Conservation (phyloP, 2,113 vertebrate genomes). For the Clarias gariepinus region DNA sequence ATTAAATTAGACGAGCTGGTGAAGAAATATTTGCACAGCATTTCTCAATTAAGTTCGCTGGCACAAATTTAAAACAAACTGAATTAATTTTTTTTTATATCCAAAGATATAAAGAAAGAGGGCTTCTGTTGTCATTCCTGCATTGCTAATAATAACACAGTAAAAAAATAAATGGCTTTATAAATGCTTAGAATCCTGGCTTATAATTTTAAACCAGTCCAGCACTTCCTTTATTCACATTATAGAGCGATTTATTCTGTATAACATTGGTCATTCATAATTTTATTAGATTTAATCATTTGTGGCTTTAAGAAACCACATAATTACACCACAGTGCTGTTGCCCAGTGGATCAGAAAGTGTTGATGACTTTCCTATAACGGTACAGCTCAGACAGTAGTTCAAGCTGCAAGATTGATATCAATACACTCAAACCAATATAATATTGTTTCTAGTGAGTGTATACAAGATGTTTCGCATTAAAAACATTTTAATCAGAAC, state of each 20-base stretch:
- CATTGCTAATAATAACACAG: not conserved
- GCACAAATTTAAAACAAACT: not conserved
- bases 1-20: not conserved
- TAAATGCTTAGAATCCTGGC: not conserved
- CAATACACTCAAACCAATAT: not conserved
- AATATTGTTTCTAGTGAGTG: not conserved
- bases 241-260: not conserved
- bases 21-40: constrained; percentile 18
- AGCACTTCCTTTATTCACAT: not conserved
- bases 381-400: not conserved
- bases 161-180: not conserved
- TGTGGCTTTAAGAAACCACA: not conserved
- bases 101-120: not conserved
- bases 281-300: not conserved
- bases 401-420: not conserved
- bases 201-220: too few species aligned
- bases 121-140: not conserved
- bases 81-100: not conserved
- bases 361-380: not conserved
- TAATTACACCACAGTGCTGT: not conserved
- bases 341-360: not conserved
- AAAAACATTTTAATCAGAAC: not conserved
- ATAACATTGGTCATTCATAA: not conserved
- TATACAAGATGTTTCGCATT: not conserved
- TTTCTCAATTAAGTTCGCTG: constrained; percentile 6